Percentiles rank a stretch among this genome's conserved stretches.
These are phyloP conservation scores for Drosophila limbata DNA, from an alignment of 2,888 invertebrate species.

Conservation along the genomic window DNA sequence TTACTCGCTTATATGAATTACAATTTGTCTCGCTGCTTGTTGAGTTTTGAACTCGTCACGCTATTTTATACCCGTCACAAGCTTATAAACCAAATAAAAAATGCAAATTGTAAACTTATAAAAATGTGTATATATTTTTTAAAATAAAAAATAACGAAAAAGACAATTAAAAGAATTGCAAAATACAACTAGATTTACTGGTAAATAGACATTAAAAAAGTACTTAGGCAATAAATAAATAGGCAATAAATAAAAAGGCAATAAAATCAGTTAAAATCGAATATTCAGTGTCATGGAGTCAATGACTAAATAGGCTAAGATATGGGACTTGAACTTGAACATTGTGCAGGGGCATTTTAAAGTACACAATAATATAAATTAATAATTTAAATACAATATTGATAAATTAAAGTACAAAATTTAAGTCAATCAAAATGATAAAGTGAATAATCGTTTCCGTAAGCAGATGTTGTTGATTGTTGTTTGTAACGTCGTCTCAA, in stretches of 20 bases:
- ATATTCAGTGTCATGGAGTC: constrained; percentile 3
- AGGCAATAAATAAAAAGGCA: constrained; percentile 30
- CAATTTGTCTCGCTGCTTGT: neutral
- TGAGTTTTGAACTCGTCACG: neutral
- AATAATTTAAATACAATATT: neutral
- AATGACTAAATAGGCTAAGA: constrained; percentile 33
- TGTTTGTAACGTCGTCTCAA: constrained; percentile 2
- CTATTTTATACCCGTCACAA: neutral
- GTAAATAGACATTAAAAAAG: constrained; percentile 1
- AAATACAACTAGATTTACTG: constrained; percentile 35
- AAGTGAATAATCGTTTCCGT: constrained; percentile 6
- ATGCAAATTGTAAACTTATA: constrained; percentile 10
- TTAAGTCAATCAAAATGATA: neutral
- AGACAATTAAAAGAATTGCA: constrained; percentile 23
- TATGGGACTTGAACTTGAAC: constrained; percentile 15
- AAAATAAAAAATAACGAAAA: constrained; percentile 4
- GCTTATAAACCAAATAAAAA: constrained; percentile 9
- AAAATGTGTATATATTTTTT: constrained; percentile 7
- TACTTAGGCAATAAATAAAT: constrained; percentile 46
- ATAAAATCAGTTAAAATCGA: constrained; percentile 20
- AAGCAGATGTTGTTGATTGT: constrained; percentile 12
- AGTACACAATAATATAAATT: constrained; percentile 3
- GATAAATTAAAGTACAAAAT: neutral
- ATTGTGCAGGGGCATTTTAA: neutral
- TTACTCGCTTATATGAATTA: neutral